Evolutionary conservation across 2,888 invertebrate species (phyloP), one percentile per base, ranked within the genome.

Genomic region (Agrypnus murinus): DNA sequence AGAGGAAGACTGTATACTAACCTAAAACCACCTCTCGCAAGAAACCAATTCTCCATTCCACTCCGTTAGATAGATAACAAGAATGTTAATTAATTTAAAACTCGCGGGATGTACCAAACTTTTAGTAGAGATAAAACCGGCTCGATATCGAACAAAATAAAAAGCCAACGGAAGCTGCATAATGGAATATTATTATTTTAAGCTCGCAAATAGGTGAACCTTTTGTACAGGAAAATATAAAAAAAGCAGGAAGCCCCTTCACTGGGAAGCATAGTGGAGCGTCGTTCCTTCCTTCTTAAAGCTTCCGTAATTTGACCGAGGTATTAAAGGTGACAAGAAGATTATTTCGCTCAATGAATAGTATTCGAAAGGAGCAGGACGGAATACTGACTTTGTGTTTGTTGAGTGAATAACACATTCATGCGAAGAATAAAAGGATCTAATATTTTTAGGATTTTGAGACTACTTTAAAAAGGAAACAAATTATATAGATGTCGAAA

Each of bases 71-170:
- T 79, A 81, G 81, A 82, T 83, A 82, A 82, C 80, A 82, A 82
- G 82, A 83, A 84, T 83, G 83, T 83, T 84, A 82, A 83, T 83
- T 83, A 84, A 84, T 83, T 83, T 80, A 77, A 81, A 83, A 84
- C 80, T 83, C 78, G 75, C 71, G 75, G 78, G 78, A 76, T 79
- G 79, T 76, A 79, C 77, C 79, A 78, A 81, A 81, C 78, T 82
- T 81, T 80, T 75, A 69, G 53, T 74, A 71, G 74, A 75, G 72
- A 77, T 75, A 73, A 67, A 67, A 19, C 46, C 34, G 17, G 40
- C 31, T 40, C 25, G 40, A 31, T 40, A 40, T 43, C 25, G 40
- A 40, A 40, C 25, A 43, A 58, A 58, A 40, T 40, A 58, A 58
- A 58, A 43, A 25, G 58, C 31, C 25, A 36, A 36, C n/a, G 55